phyloP scores from a whole-genome alignment of 2,113 vertebrate species.

The Thalassarche chlororhynchos region DNA sequence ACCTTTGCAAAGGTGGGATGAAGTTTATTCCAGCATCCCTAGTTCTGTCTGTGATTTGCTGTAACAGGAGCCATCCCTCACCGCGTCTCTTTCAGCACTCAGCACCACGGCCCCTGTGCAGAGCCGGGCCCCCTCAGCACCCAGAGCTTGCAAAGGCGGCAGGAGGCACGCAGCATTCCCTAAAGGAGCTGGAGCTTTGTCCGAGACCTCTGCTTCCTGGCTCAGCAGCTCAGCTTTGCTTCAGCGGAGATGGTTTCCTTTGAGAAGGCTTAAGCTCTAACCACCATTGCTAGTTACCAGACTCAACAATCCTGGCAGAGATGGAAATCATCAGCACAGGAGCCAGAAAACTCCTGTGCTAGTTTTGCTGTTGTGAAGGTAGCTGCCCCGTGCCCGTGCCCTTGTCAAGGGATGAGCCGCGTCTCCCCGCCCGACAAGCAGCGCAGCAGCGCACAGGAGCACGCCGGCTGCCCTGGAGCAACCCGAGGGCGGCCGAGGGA shows the following conservation, averaged over 20 bases:
- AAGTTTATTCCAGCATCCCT: not conserved
- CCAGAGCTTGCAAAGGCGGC: not conserved
- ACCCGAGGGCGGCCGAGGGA: not conserved
- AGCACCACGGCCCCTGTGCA: not conserved
- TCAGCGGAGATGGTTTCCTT: not conserved
- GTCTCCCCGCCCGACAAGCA: not conserved
- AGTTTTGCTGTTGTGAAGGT: not conserved
- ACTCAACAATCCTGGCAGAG: not conserved
- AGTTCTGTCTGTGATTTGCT: not conserved
- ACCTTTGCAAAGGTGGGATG: too few species aligned
- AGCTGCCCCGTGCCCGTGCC: not conserved
- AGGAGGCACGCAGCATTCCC: not conserved
- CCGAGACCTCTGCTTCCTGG: not conserved
- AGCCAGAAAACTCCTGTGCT: not conserved
- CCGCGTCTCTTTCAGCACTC: accelerated
- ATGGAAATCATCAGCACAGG: not conserved
- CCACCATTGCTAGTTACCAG: not conserved
- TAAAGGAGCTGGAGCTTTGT: not conserved
- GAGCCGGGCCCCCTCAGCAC: not conserved
- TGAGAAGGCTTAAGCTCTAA: not conserved
- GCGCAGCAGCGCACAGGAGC: too few species aligned
- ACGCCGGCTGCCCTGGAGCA: not conserved
- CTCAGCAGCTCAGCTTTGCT: not conserved
- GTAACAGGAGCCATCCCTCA: not conserved
- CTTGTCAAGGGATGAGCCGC: too few species aligned